Evolutionary conservation across 2,113 vertebrate species (phyloP).

Genomic region (Ictidomys tridecemlineatus): DNA sequence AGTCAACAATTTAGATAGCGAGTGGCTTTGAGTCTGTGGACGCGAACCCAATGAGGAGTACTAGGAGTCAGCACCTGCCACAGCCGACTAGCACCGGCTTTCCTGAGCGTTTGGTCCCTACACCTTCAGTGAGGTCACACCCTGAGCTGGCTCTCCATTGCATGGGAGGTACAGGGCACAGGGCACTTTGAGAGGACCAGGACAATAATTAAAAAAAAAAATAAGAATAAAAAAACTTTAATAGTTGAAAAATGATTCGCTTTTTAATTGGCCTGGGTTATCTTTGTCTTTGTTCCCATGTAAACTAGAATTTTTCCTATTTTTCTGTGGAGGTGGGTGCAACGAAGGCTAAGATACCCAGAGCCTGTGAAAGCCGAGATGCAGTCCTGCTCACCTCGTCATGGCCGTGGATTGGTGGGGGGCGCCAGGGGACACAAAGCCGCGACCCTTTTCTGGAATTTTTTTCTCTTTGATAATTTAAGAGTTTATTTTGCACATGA

Average conservation of each 20-base stretch:
- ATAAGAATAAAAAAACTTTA: background rate
- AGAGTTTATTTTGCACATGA: background rate
- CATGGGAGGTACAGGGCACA: too few relatives aligned
- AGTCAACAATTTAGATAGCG: background rate
- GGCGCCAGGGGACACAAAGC: background rate
- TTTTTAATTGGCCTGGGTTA: background rate
- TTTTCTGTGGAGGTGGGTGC: background rate
- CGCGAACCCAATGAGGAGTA: background rate
- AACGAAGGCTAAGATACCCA: too few relatives aligned
- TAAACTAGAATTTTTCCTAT: background rate
- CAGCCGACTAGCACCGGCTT: accelerated
- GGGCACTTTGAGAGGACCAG: background rate
- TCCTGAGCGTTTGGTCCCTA: background rate
- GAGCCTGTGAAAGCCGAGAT: background rate
- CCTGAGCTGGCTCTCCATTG: background rate
- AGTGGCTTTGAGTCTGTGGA: background rate
- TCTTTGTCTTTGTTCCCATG: background rate
- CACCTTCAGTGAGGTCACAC: background rate
- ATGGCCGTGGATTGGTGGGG: too few relatives aligned
- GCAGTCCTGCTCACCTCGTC: background rate
- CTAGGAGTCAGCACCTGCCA: accelerated
- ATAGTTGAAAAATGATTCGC: background rate
- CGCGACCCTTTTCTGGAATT: background rate
- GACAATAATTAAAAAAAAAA: background rate
- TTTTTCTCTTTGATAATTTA: too few relatives aligned